phyloP scores from a whole-genome alignment of 2,113 vertebrate species.

The Ploceus nigricollis region DNA sequence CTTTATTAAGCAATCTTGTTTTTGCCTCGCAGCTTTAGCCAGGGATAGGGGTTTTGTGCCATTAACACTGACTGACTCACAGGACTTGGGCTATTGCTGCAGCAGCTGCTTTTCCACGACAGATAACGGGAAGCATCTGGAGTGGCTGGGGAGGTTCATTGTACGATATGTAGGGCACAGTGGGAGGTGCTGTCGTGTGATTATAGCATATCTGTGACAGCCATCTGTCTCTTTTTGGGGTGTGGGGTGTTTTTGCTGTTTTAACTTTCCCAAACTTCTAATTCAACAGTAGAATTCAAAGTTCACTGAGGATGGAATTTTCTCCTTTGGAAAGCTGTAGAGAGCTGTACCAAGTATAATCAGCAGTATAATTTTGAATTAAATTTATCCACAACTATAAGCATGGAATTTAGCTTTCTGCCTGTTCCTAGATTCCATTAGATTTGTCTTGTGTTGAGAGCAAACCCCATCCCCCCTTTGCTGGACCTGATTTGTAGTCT shows the following conservation, averaged over 20 bases:
- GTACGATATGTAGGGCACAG: background rate
- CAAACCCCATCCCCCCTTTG: background rate
- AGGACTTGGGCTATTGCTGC: background rate
- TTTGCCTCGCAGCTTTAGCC: background rate
- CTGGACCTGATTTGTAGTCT: background rate
- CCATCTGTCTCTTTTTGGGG: background rate
- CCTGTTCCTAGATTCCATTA: background rate
- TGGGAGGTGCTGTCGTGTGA: background rate
- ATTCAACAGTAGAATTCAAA: background rate
- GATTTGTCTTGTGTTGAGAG: background rate
- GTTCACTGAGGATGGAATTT: rapidly evolving
- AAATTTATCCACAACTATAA: background rate
- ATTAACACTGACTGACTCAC: background rate
- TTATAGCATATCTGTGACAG: background rate
- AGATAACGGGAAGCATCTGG: conserved; percentile 28
- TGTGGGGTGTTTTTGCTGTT: background rate
- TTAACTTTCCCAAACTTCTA: background rate
- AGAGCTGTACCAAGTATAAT: background rate
- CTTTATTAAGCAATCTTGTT: background rate
- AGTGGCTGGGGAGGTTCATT: background rate
- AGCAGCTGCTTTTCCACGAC: background rate
- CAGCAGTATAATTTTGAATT: background rate
- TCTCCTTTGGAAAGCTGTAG: background rate
- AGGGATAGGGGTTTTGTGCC: background rate
- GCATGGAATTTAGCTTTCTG: background rate